Evolutionary conservation across 2,113 vertebrate species (phyloP), one percentile per base, ranked within the genome.

Genomic region (Felis catus): DNA sequence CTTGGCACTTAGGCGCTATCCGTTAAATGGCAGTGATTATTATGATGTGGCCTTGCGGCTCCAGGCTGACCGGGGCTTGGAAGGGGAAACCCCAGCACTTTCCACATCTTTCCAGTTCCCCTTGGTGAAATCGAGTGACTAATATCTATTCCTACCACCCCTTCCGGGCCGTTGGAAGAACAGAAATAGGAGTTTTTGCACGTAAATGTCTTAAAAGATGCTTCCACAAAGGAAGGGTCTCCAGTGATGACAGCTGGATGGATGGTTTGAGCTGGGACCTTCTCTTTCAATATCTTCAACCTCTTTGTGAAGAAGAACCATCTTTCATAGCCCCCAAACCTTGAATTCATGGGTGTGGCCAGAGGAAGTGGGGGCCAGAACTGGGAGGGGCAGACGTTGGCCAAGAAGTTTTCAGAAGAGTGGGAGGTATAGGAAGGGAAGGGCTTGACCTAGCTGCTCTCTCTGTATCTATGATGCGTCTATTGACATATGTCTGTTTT

Each of bases 331-430:
- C 71, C 27, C 76, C 58, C 58, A 91, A 27, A 36, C 7, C 36
- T 91, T 81, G 14, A 88, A 65, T 81, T 84, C 85, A 58, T 23
- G 70, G 27, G 61, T 19, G 0, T 23, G 29, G 55, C 53, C 51
- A 93, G 85, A 93, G 36, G 89, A 96, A 86, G 51, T 68, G 84
- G 58, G 39, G 58, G 71, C 92, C 41, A 83, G n/a, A 86, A 78
- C 89, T 73, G 27, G 55, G 89, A 73, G 45, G 85, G 25, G 10
- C 36, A 36, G 71, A 91, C 48, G 39, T 13, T 95, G 58, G 29
- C 82, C 41, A 86, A 89, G n/a, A 85, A 61, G 19, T 78, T 95
- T 94, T 63, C 78, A 91, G 79, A 92, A 23, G 41, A 66, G 29
- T 63, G 45, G 45, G 55, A 83, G 15, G 9, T 39, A 31, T 25